phyloP scores from a whole-genome alignment of 92 coral and sea anemone species.

The Zoanthus sansibaricus region DNA sequence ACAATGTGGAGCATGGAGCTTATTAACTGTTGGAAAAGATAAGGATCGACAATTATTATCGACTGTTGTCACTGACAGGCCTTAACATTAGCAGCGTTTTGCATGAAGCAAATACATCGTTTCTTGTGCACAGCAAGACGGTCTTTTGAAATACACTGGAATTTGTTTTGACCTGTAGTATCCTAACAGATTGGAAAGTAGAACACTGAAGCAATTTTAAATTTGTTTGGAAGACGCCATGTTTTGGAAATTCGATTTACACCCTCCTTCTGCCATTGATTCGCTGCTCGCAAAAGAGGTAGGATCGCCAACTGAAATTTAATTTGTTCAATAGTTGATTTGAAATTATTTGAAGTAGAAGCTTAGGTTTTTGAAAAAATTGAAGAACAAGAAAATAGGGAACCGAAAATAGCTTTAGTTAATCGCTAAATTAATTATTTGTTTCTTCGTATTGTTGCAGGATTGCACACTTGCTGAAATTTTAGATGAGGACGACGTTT shows the following conservation, averaged over 20 bases:
- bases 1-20: constrained; percentile 41
- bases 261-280: constrained; percentile 93
- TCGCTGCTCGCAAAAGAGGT: constrained; percentile 95
- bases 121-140: constrained; percentile 19
- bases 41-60: constrained; percentile 26
- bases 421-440: not conserved
- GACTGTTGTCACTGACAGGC: constrained; percentile 17
- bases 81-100: not conserved
- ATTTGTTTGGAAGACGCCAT: constrained; percentile 67
- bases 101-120: constrained; percentile 25
- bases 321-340: not conserved
- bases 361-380: constrained; percentile 9
- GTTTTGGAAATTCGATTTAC: constrained; percentile 99
- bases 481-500: constrained; percentile 96
- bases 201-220: constrained; percentile 20
- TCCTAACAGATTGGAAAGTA: constrained; percentile 50
- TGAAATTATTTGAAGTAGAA: not conserved
- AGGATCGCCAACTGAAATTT: not conserved
- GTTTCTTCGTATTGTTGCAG: constrained; percentile 43
- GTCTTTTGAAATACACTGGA: constrained; percentile 47
- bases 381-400: not conserved
- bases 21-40: constrained; percentile 35
- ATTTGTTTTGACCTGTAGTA: constrained; percentile 49
- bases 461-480: constrained; percentile 94
- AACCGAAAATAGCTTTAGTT: not conserved